A percentile compares a stretch with the other conserved stretches of the same genome.
Conservation (phyloP, 2,797 vertebrate species). For the Anabas testudineus region DNA sequence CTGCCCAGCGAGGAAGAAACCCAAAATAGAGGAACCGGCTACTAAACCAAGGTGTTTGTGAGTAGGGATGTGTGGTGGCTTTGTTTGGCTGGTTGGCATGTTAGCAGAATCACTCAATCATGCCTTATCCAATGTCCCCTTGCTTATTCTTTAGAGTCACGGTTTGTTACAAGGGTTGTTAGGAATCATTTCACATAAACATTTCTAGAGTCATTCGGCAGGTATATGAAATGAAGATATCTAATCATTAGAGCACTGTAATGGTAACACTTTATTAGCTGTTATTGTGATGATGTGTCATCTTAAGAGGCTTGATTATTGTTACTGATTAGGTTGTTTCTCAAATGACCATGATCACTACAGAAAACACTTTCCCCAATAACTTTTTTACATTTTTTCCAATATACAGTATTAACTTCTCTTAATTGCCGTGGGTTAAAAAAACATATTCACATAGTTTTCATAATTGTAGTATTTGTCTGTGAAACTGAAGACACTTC, state of each 20-base stretch:
- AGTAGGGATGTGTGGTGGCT: not conserved
- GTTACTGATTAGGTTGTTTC: not conserved
- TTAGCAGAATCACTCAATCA: not conserved
- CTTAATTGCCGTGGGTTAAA: not conserved
- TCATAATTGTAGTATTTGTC: not conserved
- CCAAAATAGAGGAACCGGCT: constrained; percentile 49
- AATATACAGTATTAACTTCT: not conserved
- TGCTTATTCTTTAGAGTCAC: too few relatives aligned
- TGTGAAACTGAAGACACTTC: not conserved
- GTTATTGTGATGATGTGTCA: too few relatives aligned
- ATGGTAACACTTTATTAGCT: not conserved
- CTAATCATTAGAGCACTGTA: not conserved
- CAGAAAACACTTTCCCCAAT: not conserved
- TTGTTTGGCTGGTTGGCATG: not conserved
- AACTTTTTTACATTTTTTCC: too few relatives aligned
- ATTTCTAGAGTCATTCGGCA: not conserved
- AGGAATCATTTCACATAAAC: too few relatives aligned
- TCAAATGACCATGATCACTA: not conserved
- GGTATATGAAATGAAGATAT: not conserved
- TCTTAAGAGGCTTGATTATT: not conserved
- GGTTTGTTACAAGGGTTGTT: too few relatives aligned
- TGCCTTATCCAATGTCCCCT: too few relatives aligned
- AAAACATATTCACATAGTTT: not conserved
- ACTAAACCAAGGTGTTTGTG: constrained; percentile 62
- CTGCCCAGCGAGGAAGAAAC: constrained; percentile 64